Percentiles rank a stretch among this genome's conserved stretches.
phyloP scores from a whole-genome alignment of 1,140 invertebrate genomes.

The Musca vetustissima region DNA sequence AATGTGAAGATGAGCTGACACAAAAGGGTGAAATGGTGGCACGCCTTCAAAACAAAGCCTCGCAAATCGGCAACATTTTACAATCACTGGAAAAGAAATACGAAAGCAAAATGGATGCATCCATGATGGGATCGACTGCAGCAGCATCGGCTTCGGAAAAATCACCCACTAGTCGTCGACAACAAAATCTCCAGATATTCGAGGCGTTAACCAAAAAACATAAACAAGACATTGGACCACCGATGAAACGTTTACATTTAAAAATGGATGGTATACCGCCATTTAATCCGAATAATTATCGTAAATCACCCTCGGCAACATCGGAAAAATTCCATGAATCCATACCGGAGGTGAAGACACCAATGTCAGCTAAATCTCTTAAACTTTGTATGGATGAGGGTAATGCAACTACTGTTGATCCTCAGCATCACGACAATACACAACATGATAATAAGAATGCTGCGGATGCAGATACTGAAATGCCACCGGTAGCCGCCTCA shows the following conservation, averaged over 20 bases:
- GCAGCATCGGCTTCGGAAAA: constrained; percentile 40
- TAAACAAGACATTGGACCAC: constrained; percentile 51
- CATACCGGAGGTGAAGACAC: constrained; percentile 29
- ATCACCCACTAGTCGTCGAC: constrained; percentile 46
- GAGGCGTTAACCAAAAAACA: constrained; percentile 53
- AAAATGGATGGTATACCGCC: constrained; percentile 56
- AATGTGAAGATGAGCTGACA: constrained; percentile 88
- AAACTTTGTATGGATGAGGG: constrained; percentile 19
- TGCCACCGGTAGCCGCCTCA: constrained; percentile 1
- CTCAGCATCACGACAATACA: too few species aligned
- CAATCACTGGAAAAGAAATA: constrained; percentile 83
- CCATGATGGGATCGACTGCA: background rate
- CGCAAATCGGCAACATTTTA: constrained; percentile 86
- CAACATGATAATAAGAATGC: too few species aligned
- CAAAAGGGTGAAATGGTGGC: constrained; percentile 90
- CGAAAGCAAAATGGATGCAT: constrained; percentile 42
- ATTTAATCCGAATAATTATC: constrained; percentile 58
- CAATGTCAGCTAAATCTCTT: constrained; percentile 37
- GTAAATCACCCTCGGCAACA: constrained; percentile 56
- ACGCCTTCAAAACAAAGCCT: constrained; percentile 84
- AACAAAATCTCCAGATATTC: constrained; percentile 53
- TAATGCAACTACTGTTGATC: background rate
- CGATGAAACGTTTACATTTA: constrained; percentile 50
- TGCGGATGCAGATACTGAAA: background rate
- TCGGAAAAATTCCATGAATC: constrained; percentile 13